Evolutionary conservation across 2,888 invertebrate genomes (phyloP).

Genomic region (Thera obeliscata): DNA sequence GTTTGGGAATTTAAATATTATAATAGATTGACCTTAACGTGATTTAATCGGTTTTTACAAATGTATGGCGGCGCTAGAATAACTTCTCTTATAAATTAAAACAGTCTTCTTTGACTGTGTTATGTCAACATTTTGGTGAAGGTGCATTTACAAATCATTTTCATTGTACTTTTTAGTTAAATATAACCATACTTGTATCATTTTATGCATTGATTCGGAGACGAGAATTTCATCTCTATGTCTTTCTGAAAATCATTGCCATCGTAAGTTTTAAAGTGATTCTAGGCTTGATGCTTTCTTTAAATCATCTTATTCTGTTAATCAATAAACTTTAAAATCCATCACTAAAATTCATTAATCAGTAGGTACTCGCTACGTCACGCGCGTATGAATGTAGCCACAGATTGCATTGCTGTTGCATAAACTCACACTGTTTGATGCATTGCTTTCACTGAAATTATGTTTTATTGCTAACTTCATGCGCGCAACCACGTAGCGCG

Average conservation of each 20-base stretch:
- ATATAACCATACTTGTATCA: constrained; percentile 12
- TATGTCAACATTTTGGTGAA: constrained; percentile 58
- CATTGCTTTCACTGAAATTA: constrained; percentile 16
- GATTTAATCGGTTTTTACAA: constrained; percentile 36
- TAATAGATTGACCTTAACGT: constrained; percentile 38
- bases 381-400: constrained; percentile 12
- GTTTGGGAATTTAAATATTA: constrained; percentile 36
- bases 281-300: constrained; percentile 17
- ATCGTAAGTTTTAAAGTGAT: constrained; percentile 9
- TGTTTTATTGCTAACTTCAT: constrained; percentile 19
- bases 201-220: neutral
- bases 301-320: neutral
- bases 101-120: constrained; percentile 26
- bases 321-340: neutral
- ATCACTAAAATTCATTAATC: neutral
- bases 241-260: constrained; percentile 5
- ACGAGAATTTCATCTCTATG: constrained; percentile 32
- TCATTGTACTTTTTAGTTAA: constrained; percentile 30
- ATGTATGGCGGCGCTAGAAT: constrained; percentile 23
- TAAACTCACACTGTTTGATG: constrained; percentile 10
- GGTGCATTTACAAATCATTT: constrained; percentile 70
- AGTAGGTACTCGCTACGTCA: constrained; percentile 2
- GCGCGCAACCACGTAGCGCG: constrained; percentile 6
- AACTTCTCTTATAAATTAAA: neutral
- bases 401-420: neutral